A percentile compares a stretch with the other conserved stretches of the same genome.
Conservation (phyloP, 1,140 invertebrate species). For the Leguminivora glycinivorella region DNA sequence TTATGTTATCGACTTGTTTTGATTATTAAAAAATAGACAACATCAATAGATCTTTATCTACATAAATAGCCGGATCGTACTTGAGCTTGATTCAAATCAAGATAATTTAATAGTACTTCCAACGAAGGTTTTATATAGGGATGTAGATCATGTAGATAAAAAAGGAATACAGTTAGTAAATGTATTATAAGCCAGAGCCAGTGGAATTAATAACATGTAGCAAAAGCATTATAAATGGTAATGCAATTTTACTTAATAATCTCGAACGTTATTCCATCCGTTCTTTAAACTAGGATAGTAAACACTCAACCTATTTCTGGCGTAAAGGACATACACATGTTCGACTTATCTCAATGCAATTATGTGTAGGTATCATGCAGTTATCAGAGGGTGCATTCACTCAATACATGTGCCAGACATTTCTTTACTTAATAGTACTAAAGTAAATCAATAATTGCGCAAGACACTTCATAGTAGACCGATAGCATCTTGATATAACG, state of each 20-base stretch:
- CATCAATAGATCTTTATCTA: constrained; percentile 2
- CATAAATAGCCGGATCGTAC: constrained; percentile 4
- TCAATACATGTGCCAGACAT: constrained; percentile 31
- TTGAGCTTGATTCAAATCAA: constrained; percentile 23
- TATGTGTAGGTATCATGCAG: constrained; percentile 10
- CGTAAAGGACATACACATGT: constrained; percentile 31
- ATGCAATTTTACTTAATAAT: neutral
- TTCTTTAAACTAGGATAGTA: constrained; percentile 4
- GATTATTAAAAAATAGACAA: constrained; percentile 1
- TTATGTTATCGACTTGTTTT: constrained; percentile 11
- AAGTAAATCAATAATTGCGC: constrained; percentile 27
- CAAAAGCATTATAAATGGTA: constrained; percentile 1
- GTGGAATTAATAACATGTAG: neutral
- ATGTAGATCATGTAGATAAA: constrained; percentile 25
- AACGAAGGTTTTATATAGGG: constrained; percentile 17
- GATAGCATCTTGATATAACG: constrained; percentile 9
- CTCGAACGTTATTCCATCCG: too few species aligned
- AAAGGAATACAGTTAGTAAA: neutral
- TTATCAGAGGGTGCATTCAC: constrained; percentile 35
- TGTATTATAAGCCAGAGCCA: too few species aligned
- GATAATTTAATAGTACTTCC: constrained; percentile 8
- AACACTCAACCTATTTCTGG: constrained; percentile 39
- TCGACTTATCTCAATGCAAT: constrained; percentile 1
- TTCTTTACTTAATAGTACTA: constrained; percentile 24
- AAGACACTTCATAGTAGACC: neutral